A percentile compares a stretch with the other conserved stretches of the same genome.
phyloP scores from a whole-genome alignment of 2,797 vertebrate genomes.

The Limnodromus scolopaceus region DNA sequence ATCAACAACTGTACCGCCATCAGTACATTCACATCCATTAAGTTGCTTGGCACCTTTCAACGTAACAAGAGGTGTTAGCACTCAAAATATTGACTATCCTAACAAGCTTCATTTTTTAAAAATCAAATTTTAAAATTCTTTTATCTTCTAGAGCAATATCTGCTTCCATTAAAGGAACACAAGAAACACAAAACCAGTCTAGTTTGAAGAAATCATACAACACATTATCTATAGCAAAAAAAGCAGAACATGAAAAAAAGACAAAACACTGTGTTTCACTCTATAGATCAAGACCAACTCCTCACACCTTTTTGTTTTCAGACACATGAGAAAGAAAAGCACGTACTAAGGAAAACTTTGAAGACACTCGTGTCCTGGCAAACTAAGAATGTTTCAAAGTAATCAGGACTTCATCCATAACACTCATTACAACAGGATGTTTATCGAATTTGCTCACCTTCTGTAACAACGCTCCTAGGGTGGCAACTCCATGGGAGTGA shows the following conservation, averaged over 20 bases:
- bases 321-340: background rate
- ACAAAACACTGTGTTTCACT: background rate
- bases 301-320: background rate
- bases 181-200: background rate
- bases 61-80: background rate
- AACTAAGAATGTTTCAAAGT: background rate
- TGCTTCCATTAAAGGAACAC: background rate
- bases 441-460: constrained; percentile 80
- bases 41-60: constrained; percentile 85
- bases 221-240: background rate
- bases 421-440: background rate
- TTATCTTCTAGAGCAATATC: background rate
- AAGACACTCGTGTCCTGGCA: background rate
- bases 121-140: background rate
- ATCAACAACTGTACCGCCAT: constrained; percentile 92
- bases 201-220: background rate
- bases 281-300: background rate
- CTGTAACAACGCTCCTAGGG: constrained; percentile 90
- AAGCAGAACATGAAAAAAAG: background rate
- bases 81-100: background rate
- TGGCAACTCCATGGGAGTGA: constrained; percentile 87
- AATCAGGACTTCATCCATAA: background rate
- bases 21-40: constrained; percentile 94
- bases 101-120: background rate
- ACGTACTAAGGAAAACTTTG: background rate